Percentiles rank a stretch among this genome's conserved stretches.
phyloP scores from a whole-genome alignment of 2,113 vertebrate genomes.

The Gymnogyps californianus region DNA sequence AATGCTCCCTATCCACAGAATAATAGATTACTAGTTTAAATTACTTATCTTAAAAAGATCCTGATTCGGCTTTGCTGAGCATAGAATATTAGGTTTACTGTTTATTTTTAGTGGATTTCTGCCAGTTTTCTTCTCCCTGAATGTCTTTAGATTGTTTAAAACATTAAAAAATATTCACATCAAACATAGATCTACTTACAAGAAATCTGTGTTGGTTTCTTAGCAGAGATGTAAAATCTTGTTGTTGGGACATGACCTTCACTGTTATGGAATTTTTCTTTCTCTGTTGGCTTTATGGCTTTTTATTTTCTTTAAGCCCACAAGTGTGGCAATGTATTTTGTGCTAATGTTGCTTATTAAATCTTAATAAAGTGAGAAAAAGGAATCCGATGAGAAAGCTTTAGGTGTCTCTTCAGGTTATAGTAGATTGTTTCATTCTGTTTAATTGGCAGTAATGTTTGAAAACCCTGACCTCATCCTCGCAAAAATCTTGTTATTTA shows the following conservation, averaged over 20 bases:
- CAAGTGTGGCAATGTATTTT: not conserved
- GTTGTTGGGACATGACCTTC: conserved; percentile 51
- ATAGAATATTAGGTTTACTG: conserved; percentile 53
- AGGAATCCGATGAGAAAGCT: not conserved
- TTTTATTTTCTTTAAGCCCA: conserved; percentile 9
- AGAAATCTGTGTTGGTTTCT: conserved; percentile 45
- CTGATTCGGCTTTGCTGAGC: conserved; percentile 41
- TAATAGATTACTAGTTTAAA: conserved; percentile 40
- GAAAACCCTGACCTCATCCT: not conserved
- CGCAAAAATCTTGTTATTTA: not conserved
- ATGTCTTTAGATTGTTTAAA: conserved; percentile 53
- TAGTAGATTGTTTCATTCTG: not conserved
- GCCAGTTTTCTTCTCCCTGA: conserved; percentile 12
- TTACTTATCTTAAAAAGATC: conserved; percentile 63
- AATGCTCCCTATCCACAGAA: not conserved
- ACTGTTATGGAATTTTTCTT: conserved; percentile 14
- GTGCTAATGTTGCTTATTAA: not conserved
- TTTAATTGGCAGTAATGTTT: not conserved
- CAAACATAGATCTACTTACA: conserved; percentile 47
- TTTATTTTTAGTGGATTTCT: conserved; percentile 65
- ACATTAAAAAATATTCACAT: conserved; percentile 27
- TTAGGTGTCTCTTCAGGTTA: not conserved
- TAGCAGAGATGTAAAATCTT: conserved; percentile 34
- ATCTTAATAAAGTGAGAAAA: not conserved
- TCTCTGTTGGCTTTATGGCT: not conserved